phyloP scores from a whole-genome alignment of 2,797 vertebrate genomes.

The Octomys mimax region DNA sequence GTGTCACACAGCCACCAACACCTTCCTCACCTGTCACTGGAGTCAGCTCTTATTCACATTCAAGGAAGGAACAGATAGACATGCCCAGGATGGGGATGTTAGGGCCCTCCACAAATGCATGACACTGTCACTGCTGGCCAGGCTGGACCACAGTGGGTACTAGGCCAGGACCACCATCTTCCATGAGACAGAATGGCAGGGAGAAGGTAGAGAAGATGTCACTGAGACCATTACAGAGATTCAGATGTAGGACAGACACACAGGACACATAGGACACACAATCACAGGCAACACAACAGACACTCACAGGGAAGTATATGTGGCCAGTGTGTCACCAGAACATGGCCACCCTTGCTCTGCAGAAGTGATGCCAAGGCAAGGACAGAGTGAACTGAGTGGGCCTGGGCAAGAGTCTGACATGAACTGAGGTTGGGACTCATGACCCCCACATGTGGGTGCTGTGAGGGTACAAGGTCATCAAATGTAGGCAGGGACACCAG shows the following conservation, averaged over 20 bases:
- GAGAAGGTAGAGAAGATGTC: not conserved
- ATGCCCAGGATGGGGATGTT: not conserved
- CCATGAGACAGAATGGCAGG: not conserved
- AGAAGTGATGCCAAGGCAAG: not conserved
- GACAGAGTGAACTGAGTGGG: not conserved
- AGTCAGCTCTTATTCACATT: conserved; percentile 29
- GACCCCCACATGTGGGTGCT: not conserved
- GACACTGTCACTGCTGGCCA: not conserved
- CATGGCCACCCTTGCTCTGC: not conserved
- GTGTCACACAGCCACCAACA: not conserved
- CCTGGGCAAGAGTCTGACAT: not conserved
- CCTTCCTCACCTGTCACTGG: not conserved
- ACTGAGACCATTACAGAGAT: not conserved
- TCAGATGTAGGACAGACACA: not conserved
- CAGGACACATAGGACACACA: not conserved
- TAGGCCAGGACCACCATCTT: not conserved
- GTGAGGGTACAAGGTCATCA: not conserved
- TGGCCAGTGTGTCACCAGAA: not conserved
- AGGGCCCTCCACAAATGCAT: not conserved
- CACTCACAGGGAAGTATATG: not conserved
- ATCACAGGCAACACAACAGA: not conserved
- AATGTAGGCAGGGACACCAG: not conserved
- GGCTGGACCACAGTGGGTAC: not conserved
- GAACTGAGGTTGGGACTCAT: not conserved
- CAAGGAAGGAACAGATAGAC: conserved; percentile 15